A percentile compares a stretch with the other conserved stretches of the same genome.
Evolutionary conservation across 2,888 invertebrate species (phyloP).

Genomic region (Cataglyphis rosenhaueri): DNA sequence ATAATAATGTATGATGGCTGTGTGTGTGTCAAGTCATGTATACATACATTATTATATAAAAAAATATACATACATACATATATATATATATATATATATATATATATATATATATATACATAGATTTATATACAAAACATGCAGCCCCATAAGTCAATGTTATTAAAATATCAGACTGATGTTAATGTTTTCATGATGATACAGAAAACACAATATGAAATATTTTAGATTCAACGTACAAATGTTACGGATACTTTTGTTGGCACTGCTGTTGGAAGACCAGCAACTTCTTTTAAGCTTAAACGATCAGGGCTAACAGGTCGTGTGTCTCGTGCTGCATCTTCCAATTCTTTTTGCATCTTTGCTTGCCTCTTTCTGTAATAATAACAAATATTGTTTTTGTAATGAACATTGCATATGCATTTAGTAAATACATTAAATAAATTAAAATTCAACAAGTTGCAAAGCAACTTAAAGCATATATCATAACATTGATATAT

Average conservation of each 20-base stretch:
- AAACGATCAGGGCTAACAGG: conserved; percentile 86
- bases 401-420: conserved; percentile 69
- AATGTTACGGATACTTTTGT: conserved; percentile 90
- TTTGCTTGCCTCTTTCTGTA: conserved; percentile 94
- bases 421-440: conserved; percentile 21
- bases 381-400: conserved; percentile 55
- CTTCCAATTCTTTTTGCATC: conserved; percentile 95
- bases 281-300: conserved; percentile 85
- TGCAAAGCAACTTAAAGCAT: conserved; percentile 46
- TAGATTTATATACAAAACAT: conserved; percentile 60
- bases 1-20: background rate
- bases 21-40: background rate
- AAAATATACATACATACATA: conserved; percentile 8
- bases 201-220: conserved; percentile 33
- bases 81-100: background rate
- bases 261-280: conserved; percentile 87
- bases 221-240: conserved; percentile 88
- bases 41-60: background rate
- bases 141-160: conserved; percentile 61
- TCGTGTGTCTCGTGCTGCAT: conserved; percentile 93
- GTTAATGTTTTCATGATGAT: conserved; percentile 51
- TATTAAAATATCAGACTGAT: conserved; percentile 5
- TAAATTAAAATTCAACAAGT: conserved; percentile 5
- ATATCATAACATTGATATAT: conserved; percentile 18
- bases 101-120: conserved; percentile 4